Conservation (phyloP, 2,797 vertebrate species). For the Manis javanica region DNA sequence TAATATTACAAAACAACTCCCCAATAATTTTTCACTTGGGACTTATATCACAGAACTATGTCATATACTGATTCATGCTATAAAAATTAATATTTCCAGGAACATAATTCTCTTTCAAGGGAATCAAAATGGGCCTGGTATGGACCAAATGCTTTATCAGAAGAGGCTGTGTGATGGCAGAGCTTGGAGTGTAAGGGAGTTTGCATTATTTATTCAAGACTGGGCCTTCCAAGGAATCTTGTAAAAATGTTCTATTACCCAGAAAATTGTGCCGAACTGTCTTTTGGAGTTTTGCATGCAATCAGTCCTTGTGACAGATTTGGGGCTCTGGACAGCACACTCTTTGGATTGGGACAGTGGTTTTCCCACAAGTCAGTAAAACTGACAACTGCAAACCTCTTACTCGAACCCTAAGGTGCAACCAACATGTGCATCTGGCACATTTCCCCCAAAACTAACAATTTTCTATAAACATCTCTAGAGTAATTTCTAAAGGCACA, state of each 20-base stretch:
- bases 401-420: background rate
- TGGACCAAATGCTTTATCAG: background rate
- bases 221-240: conserved; percentile 35
- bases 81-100: background rate
- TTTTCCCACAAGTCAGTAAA: conserved; percentile 5
- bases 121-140: background rate
- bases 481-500: conserved; percentile 66
- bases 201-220: conserved; percentile 53
- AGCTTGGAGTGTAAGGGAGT: background rate
- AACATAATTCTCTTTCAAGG: background rate
- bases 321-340: background rate
- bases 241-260: conserved; percentile 15
- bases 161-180: background rate
- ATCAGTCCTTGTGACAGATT: conserved; percentile 61
- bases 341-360: background rate
- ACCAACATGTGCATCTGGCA: background rate
- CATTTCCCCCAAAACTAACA: background rate
- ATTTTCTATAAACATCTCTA: conserved; percentile 61
- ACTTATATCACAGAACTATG: background rate
- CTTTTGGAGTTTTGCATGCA: background rate
- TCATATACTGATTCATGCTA: background rate
- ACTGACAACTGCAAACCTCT: background rate
- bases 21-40: conserved; percentile 19
- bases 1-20: background rate
- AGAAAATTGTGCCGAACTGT: conserved; percentile 56